Conservation (phyloP, 23 tunicate genomes). For the Trididemnum nubilum region DNA sequence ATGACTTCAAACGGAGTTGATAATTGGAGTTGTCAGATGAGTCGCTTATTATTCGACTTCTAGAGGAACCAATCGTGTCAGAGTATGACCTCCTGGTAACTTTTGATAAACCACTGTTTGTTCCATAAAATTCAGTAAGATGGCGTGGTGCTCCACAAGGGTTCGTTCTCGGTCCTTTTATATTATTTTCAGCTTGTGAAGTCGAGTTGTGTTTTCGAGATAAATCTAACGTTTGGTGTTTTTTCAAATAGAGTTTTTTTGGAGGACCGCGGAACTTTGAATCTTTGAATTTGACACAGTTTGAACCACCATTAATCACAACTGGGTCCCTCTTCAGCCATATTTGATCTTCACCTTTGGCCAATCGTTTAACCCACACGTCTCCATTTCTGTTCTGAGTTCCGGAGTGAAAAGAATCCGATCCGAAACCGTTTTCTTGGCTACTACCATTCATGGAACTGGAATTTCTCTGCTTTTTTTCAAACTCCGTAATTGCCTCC, state of each 20-base stretch:
- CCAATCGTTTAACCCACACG: slow-evolving; percentile 6
- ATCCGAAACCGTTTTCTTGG: neutral
- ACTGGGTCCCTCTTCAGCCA: neutral
- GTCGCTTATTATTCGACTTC: neutral
- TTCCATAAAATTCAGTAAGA: slow-evolving; percentile 16
- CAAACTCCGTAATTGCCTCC: slow-evolving; percentile 48
- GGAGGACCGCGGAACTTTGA: neutral
- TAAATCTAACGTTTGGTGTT: neutral
- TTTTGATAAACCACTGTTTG: neutral
- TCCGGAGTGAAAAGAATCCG: neutral
- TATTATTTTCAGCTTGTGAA: neutral
- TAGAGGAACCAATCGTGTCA: neutral
- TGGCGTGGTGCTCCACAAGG: neutral
- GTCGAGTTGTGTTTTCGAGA: neutral
- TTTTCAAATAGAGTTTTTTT: too few species aligned
- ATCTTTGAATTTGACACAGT: neutral
- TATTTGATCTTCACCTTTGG: neutral
- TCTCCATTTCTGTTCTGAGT: neutral
- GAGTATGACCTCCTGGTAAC: neutral
- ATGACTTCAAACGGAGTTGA: neutral
- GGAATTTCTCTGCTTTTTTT: neutral
- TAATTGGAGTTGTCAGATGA: too few species aligned
- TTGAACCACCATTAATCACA: too few species aligned
- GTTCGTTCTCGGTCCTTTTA: neutral
- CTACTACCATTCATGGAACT: neutral